Base-by-base conservation (phyloP, 2,888 invertebrate genomes). In the Eurytoma californica region DNA sequence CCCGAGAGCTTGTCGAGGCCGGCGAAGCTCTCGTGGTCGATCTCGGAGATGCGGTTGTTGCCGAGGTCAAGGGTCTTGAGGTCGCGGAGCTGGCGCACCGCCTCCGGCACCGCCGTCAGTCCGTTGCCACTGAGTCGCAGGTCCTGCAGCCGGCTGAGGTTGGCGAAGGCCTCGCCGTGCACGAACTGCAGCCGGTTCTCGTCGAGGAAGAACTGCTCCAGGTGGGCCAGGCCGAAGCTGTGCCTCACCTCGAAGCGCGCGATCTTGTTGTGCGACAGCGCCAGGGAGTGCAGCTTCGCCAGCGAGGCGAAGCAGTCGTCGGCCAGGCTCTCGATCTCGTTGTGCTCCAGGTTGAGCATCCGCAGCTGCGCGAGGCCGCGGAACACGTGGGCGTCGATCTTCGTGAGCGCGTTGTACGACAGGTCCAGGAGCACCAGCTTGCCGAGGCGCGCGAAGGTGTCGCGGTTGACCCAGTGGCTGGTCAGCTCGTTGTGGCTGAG, bases 31-130 rank as follows among this genome's bases (percentile, higher is more conserved):
- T 93, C 92, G 87, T 94, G 94, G 78, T 92, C 93, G 77, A 97
- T 92, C 83, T 92, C 92, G 83, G 94, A 93, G 87, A 97, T 94
- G 86, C 93, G 92, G 91, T 97, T 97, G 91, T 95, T 95, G 67
- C 95, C 95, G 84, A 97, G 92, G 91, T 96, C 95, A 80, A 97
- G 91, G 47, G 94, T 94, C 87, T 94, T 95, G 85, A 97, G 91
- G 86, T 94, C 93, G 83, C 92, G 91, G 82, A 96, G 91, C 84
- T 93, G 93, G 84, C 93, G 93, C 82, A 95, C 92, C 60, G 95
- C 95, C 85, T 92, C 92, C 80, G 96, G 95, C 77, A 95, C 92
- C 84, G 93, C 93, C 57, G 92, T 93, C 85, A 96, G 91, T 86
- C 92, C 91, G 91, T 96, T 96, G 80, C 94, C 94, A 86, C 94